Conservation (phyloP, 2,797 vertebrate species). For the Saxicola maurus region DNA sequence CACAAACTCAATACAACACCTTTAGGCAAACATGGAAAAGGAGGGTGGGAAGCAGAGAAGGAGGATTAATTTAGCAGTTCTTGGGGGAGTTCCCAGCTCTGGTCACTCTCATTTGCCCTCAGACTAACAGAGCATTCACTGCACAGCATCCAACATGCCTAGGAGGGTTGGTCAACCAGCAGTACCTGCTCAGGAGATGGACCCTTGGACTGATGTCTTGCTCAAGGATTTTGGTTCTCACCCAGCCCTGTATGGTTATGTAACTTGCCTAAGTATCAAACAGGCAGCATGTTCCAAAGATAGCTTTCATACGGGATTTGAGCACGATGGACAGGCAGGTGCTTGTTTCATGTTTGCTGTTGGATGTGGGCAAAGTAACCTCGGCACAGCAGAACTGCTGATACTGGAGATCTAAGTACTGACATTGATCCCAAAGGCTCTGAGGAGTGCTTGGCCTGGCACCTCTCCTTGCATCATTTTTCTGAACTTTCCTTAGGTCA, state of each 20-base stretch:
- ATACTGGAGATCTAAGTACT: neutral
- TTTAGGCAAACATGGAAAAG: neutral
- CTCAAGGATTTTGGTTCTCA: neutral
- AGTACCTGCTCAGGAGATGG: accelerated
- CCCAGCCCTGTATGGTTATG: neutral
- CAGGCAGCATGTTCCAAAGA: neutral
- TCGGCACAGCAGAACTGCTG: accelerated
- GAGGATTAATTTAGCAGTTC: neutral
- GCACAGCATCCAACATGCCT: neutral
- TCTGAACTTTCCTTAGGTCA: neutral
- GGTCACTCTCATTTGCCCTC: neutral
- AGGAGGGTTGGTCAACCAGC: neutral
- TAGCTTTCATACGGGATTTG: neutral
- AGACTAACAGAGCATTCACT: neutral
- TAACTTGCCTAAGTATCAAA: neutral
- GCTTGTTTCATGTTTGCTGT: neutral
- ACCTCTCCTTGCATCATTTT: neutral
- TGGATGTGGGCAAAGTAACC: neutral
- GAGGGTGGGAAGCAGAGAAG: neutral
- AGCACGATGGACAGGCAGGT: neutral
- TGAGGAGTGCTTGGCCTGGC: neutral
- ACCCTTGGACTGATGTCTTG: neutral
- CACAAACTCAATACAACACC: neutral
- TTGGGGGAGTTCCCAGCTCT: neutral
- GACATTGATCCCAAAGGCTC: neutral